Evolutionary conservation across 2,888 invertebrate species (phyloP).

Genomic region (Eudemis profundana): DNA sequence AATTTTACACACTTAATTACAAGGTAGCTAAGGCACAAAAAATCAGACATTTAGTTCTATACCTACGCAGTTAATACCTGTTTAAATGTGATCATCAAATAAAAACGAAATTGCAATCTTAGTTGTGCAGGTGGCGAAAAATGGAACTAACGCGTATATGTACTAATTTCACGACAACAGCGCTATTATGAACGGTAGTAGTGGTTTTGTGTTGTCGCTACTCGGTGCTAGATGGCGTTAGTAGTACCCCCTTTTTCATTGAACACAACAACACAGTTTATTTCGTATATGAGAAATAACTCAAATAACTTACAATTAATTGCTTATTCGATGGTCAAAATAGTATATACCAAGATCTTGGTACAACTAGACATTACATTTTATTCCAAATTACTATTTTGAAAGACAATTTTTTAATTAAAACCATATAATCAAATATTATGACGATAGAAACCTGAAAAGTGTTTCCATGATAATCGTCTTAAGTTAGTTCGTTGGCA

Average conservation of each 20-base stretch:
- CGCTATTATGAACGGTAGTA: neutral
- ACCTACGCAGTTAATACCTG: slow-evolving; percentile 18
- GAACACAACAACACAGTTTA: too few relatives aligned
- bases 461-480: too few relatives aligned
- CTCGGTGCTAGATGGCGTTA: slow-evolving; percentile 24
- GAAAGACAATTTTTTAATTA: neutral
- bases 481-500: too few relatives aligned
- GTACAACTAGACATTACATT: neutral
- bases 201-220: neutral
- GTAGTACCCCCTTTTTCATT: slow-evolving; percentile 1
- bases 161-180: neutral
- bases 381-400: neutral
- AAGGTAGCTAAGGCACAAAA: slow-evolving; percentile 33
- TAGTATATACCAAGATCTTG: slow-evolving; percentile 5
- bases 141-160: neutral
- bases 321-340: slow-evolving; percentile 14
- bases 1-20: slow-evolving; percentile 20
- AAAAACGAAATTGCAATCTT: neutral
- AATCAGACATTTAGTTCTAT: slow-evolving; percentile 20
- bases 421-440: too few relatives aligned
- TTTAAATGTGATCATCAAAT: slow-evolving; percentile 11
- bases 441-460: too few relatives aligned
- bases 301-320: neutral
- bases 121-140: slow-evolving; percentile 5
- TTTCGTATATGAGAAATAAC: neutral